Conservation (phyloP, 1,140 invertebrate genomes). For the Homalodisca vitripennis region DNA sequence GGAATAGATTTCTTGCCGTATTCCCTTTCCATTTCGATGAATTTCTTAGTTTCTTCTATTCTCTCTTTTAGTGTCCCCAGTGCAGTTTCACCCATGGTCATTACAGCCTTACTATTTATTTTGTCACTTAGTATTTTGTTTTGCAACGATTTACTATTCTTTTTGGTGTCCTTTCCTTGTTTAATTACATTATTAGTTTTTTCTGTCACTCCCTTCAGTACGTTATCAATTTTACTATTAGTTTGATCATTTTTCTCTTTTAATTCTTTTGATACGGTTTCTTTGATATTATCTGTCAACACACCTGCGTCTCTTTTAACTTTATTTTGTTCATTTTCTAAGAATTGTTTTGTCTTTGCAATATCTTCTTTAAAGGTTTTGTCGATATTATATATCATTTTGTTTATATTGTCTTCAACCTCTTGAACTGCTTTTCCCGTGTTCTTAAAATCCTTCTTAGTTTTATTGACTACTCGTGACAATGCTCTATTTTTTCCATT, state of each 20-base stretch:
- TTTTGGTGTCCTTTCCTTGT: no score
- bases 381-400: constrained; percentile 23
- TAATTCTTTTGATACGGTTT: not conserved
- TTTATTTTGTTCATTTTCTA: constrained; percentile 15
- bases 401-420: constrained; percentile 3
- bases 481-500: not conserved
- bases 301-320: not conserved
- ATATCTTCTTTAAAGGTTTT: constrained; percentile 15
- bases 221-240: constrained; percentile 13
- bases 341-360: not conserved
- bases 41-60: not conserved
- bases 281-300: not conserved
- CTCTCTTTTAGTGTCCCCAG: not conserved
- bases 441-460: not conserved
- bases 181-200: not conserved
- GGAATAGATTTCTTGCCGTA: not conserved
- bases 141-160: no score
- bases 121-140: no score
- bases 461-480: not conserved
- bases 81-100: not conserved
- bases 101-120: no score
- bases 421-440: not conserved
- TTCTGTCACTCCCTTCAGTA: not conserved
- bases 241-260: not conserved
- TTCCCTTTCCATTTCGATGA: constrained; percentile 24